Base-by-base conservation (phyloP, 2,113 vertebrate genomes). In the Verasper variegatus region DNA sequence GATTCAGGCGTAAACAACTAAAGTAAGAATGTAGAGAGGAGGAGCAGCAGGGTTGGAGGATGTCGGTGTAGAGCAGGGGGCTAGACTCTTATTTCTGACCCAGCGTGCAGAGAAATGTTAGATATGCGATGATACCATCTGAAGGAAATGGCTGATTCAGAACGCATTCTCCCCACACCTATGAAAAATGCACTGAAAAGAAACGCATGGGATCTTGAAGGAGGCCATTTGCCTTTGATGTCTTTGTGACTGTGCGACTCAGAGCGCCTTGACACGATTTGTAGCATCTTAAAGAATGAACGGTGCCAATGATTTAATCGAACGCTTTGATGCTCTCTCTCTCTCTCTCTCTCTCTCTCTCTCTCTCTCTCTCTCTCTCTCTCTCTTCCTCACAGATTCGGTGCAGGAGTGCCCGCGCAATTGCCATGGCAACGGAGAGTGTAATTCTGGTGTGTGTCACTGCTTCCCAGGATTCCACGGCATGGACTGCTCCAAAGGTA, bases 401-500 rank as follows among this genome's bases (percentile, higher is more conserved):
- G 97, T 99, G 84, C 97, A 99, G 90, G 97, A 99, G 92, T 99
- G 98, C 90, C 98, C 97, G 40, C 95, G 96, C 40, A 98, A 99
- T 86, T 99, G 98, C 89, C 98, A 99, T 71, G 97, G 98, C 51
- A 99, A 99, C 78, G 98, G 98, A 0, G 98, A 99, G 90, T 99
- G 98, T 67, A 97, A 98, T 21, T 99, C 98, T 3, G 98, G 98
- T 55, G 92, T 97, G 76, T 99, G 98, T 90, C 98, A 98, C 90
- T 99, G 98, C 80, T 99, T 99, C 83, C 97, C 98, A 8, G 97
- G 98, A 83, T 99, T 98, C 91, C 96, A 98, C 18, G 98, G 98
- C 86, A 97, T 97, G 86, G 98, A 99, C 83, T 99, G 98, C 84
- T 96, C 97, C 85, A 99, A 99, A 98, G 97, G 98, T 99, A 97